A percentile compares a stretch with the other conserved stretches of the same genome.
These are phyloP conservation scores for Thymelicus acteon DNA, from an alignment of 2,888 invertebrate genomes.

Conservation along the genomic window DNA sequence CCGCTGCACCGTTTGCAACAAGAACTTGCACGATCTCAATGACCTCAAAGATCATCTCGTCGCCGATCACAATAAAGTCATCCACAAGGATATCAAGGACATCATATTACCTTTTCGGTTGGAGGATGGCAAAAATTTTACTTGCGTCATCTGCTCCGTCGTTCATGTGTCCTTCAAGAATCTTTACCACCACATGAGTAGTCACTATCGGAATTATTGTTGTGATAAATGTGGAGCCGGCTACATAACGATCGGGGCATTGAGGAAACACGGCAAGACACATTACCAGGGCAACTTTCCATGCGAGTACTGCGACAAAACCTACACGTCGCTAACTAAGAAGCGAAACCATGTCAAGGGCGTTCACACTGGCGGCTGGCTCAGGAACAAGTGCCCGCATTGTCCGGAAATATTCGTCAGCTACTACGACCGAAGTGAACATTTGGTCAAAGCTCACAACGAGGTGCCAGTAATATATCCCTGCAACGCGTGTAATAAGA, in stretches of 20 bases:
- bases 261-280: conserved; percentile 77
- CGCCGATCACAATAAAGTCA: conserved; percentile 65
- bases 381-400: conserved; percentile 76
- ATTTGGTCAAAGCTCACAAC: conserved; percentile 71
- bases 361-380: conserved; percentile 77
- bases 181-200: conserved; percentile 78
- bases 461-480: conserved; percentile 66
- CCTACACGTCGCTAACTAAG: conserved; percentile 79
- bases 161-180: conserved; percentile 77
- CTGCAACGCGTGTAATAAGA: conserved; percentile 77
- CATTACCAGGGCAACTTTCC: conserved; percentile 82
- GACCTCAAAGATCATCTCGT: conserved; percentile 72
- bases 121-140: conserved; percentile 69
- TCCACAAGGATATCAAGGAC: conserved; percentile 74
- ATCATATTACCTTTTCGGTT: conserved; percentile 76
- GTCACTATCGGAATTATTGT: conserved; percentile 77
- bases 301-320: conserved; percentile 80
- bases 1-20: conserved; percentile 65
- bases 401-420: conserved; percentile 77
- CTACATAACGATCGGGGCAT: conserved; percentile 74
- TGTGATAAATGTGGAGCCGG: conserved; percentile 77
- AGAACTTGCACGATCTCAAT: conserved; percentile 66
- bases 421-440: conserved; percentile 76
- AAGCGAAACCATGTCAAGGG: conserved; percentile 77
- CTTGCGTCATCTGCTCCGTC: conserved; percentile 72